phyloP scores from a whole-genome alignment of 2,797 vertebrate species.

The Oreortyx pictus region DNA sequence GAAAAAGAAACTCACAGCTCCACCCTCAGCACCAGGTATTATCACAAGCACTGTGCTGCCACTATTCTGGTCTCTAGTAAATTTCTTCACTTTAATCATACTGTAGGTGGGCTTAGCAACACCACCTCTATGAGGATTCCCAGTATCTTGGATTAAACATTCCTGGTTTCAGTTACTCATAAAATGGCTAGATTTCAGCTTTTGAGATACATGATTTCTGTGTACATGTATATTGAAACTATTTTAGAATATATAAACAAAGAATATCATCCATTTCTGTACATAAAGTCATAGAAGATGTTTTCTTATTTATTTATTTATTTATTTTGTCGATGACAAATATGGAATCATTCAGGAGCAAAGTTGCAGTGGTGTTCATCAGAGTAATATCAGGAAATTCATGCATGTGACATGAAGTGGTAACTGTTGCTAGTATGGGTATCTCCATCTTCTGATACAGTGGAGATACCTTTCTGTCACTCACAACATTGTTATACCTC shows the following conservation, averaged over 20 bases:
- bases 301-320: not conserved
- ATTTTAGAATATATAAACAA: not conserved
- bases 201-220: not conserved
- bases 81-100: not conserved
- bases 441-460: not conserved
- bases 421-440: not conserved
- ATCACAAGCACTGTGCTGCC: not conserved
- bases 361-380: not conserved
- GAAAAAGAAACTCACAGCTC: not conserved
- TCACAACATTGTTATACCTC: accelerated
- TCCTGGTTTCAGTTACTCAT: not conserved
- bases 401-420: not conserved
- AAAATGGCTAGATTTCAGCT: not conserved
- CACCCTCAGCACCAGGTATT: not conserved
- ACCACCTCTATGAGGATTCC: not conserved
- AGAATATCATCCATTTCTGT: not conserved
- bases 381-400: not conserved
- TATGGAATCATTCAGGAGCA: not conserved
- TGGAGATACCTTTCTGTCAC: not conserved
- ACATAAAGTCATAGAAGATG: not conserved
- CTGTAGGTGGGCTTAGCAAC: not conserved
- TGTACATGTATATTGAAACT: not conserved
- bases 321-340: not conserved
- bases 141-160: not conserved
- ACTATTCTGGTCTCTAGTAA: not conserved